phyloP scores from a whole-genome alignment of 2,797 vertebrate genomes.

The Ammospiza maritima region DNA sequence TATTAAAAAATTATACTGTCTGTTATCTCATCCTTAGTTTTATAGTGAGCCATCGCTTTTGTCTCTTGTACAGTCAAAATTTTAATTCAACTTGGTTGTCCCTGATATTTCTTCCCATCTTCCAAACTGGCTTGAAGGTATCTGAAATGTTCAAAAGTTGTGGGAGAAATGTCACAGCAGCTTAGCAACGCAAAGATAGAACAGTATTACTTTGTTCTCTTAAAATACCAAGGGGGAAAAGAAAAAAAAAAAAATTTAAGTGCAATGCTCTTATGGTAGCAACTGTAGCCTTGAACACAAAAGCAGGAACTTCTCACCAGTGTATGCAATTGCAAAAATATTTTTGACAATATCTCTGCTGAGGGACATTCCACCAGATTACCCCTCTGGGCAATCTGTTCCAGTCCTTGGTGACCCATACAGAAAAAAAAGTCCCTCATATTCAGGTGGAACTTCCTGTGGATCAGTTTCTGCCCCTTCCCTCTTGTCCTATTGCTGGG shows the following conservation, averaged over 20 bases:
- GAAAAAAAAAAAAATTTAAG: not conserved
- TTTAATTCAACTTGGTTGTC: not conserved
- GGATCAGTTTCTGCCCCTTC: not conserved
- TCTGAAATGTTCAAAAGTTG: not conserved
- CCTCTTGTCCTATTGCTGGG: too few relatives aligned
- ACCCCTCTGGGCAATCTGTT: not conserved
- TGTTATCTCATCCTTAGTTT: not conserved
- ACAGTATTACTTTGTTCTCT: not conserved
- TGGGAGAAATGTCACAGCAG: not conserved
- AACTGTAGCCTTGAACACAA: not conserved
- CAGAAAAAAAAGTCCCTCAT: not conserved
- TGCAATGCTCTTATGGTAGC: not conserved
- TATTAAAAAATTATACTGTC: not conserved
- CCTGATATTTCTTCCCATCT: not conserved
- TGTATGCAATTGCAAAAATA: rapidly evolving
- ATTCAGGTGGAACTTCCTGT: not conserved
- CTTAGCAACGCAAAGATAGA: not conserved
- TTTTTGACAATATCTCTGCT: not conserved
- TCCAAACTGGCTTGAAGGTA: not conserved
- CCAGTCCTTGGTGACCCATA: rapidly evolving
- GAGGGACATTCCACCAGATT: not conserved
- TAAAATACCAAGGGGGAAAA: not conserved
- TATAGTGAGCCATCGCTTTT: not conserved
- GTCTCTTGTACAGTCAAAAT: not conserved
- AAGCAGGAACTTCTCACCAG: not conserved